Base-by-base conservation (phyloP, 1,140 invertebrate genomes). In the Scaptodrosophila lebanonensis region DNA sequence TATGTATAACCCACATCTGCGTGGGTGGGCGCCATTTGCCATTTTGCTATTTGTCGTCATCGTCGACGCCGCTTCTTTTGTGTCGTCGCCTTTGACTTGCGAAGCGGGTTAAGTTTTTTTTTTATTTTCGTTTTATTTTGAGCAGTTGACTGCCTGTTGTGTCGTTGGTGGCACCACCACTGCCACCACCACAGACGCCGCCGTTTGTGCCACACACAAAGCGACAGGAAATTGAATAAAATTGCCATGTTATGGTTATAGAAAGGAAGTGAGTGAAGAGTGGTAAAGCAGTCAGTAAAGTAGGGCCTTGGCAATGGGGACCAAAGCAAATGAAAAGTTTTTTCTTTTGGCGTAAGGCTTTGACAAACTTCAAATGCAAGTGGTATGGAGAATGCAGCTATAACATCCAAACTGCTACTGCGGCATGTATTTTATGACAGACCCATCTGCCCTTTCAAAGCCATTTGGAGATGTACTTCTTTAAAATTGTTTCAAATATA, bases 231-330 rank as follows among this genome's bases (percentile, higher is more conserved):
- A 69, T 69, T 69, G 66, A 69, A 66, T 69, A 62, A 66, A 69
- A 69, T 69, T 66, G 66, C 63, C 66, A 66, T 69, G 66, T 69
- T 69, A 66, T 66, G 57, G 62, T 69, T 69, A 69, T 69, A 27
- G 44, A 65, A 54, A 65, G 65, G 65, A 67, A 64, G 54, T 49
- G 43, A 64, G 49, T 43, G 35, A 27, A 12, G 18, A 51, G 60
- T 44, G 29, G 18, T 20, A 32, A 15, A 44, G 40, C 18, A 45
- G 43, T 11, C 12, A 44, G 35, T 22, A 35, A 8, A 32, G 11
- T 15, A 12, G 8, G 35, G 13, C 5, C 40, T 32, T 29, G 16
- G 48, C 5, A 4, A 16, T 15, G 4, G 16, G 9, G 1, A 11
- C 18, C 2, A 35, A 33, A 12, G 22, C 30, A 47, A 54, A 42